Evolutionary conservation across 2,113 vertebrate genomes (phyloP), one percentile per base, ranked within the genome.

Genomic region (Sphyrna mokarran): DNA sequence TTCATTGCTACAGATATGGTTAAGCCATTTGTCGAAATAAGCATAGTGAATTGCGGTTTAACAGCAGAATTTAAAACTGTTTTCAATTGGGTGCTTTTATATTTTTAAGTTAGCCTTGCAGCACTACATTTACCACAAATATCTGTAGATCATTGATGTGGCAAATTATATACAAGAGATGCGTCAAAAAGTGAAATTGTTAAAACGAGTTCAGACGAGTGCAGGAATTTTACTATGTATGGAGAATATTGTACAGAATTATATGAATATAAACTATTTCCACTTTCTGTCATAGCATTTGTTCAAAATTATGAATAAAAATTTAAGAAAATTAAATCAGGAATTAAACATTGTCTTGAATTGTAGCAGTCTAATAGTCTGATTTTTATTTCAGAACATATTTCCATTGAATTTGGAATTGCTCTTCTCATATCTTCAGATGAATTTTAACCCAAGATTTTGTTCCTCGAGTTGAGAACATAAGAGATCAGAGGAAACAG

Each of bases 171-270:
- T 72, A 93, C 18, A 93, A 40, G 66, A 93, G 18, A 93, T 58
- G 66, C n/a, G 40, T 66, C 63, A 48, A 29, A 10, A 48, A 68
- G 40, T 95, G 69, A 76, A 48, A 95, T 72, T 95, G 66, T 70
- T 72, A 70, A 63, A 37, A 43, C 37, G 16, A 26, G 5, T 10
- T 63, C 68, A 43, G 68, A 29, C 66, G 26, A 94, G 40, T 94
- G 66, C 8, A 54, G 43, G 69, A 33, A 40, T 68, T 68, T 66
- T 66, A 93, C 40, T 93, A n/a, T 72, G 26, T 48, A 20, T 37
- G 1, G 68, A 20, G 66, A 43, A 72, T 76, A 76, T 95, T 95
- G 94, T 95, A 95, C 66, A 95, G 68, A 94, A 69, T 72, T 13
- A 72, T 72, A 48, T 29, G n/a, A 4, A 54, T 5, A 33, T 72